Conservation (phyloP, 1,140 invertebrate genomes). For the Drosophila ficusphila region DNA sequence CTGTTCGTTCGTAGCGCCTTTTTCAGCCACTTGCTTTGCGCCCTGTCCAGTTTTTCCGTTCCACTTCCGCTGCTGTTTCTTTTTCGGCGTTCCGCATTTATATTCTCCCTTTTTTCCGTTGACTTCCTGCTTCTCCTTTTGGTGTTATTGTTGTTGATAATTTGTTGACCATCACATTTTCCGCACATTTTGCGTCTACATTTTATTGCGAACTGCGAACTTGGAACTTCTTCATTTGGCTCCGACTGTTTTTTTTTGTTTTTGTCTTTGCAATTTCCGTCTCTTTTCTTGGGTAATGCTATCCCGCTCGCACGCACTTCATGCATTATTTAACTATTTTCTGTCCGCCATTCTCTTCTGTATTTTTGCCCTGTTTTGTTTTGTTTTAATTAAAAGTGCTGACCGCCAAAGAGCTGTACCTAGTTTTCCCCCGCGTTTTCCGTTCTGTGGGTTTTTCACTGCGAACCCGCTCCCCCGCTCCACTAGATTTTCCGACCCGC, state of each 20-base stretch:
- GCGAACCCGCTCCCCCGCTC: slow-evolving; percentile 3
- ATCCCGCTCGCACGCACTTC: slow-evolving; percentile 40
- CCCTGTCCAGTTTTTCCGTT: neutral
- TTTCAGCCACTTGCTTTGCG: slow-evolving; percentile 29
- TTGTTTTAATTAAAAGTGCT: slow-evolving; percentile 81
- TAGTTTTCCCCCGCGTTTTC: slow-evolving; percentile 6
- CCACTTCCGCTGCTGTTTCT: slow-evolving; percentile 23
- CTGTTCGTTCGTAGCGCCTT: slow-evolving; percentile 41
- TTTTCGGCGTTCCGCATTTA: slow-evolving; percentile 1
- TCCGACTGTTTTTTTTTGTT: neutral
- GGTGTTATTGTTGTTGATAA: slow-evolving; percentile 58
- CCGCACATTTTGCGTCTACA: slow-evolving; percentile 53
- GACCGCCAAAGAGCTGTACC: slow-evolving; percentile 46
- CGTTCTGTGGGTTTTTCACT: slow-evolving; percentile 10
- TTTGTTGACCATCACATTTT: slow-evolving; percentile 77
- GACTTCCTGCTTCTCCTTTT: slow-evolving; percentile 12
- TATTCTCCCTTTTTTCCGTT: slow-evolving; percentile 2
- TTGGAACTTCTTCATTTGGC: slow-evolving; percentile 3
- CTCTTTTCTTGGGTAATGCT: neutral
- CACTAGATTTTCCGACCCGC: slow-evolving; percentile 33
- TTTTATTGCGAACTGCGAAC: slow-evolving; percentile 14
- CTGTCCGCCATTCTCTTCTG: slow-evolving; percentile 12
- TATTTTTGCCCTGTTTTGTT: slow-evolving; percentile 38
- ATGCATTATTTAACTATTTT: slow-evolving; percentile 69
- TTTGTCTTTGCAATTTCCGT: neutral